Conservation (phyloP, 2,113 vertebrate species). For the Scatophagus argus region DNA sequence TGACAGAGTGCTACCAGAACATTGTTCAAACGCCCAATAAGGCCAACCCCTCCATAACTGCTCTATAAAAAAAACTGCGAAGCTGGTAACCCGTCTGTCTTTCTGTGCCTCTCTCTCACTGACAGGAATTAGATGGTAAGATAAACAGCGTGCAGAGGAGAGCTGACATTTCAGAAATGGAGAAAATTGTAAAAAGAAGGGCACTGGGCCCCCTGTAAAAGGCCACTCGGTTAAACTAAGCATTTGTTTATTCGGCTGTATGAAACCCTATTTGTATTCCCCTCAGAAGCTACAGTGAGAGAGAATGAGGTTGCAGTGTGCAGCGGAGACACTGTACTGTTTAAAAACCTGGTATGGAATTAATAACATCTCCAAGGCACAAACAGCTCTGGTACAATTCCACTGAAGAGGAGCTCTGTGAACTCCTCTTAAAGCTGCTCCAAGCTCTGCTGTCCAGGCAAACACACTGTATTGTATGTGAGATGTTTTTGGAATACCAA, state of each 20-base stretch:
- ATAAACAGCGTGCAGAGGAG: constrained; percentile 74
- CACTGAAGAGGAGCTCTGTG: background rate
- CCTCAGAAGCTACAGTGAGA: constrained; percentile 32
- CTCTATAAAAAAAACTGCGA: constrained; percentile 68
- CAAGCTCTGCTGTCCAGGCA: background rate
- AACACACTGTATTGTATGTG: background rate
- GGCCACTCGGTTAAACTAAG: constrained; percentile 73
- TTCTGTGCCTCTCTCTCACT: constrained; percentile 26
- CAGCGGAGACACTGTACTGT: background rate
- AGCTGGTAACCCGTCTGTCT: constrained; percentile 60
- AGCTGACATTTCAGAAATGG: constrained; percentile 79
- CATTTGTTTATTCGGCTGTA: constrained; percentile 69
- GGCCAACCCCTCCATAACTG: constrained; percentile 74
- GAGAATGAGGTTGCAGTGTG: constrained; percentile 30
- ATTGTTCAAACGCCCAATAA: constrained; percentile 80
- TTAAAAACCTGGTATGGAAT: constrained; percentile 30
- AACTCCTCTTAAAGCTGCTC: background rate
- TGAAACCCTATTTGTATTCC: constrained; percentile 52
- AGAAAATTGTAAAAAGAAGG: constrained; percentile 69
- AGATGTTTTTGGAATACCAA: background rate
- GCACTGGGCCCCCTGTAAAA: constrained; percentile 69
- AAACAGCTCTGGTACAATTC: constrained; percentile 8
- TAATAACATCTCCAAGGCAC: constrained; percentile 31
- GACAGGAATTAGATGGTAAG: constrained; percentile 74
- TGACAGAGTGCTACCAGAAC: constrained; percentile 74